Evolutionary conservation across 2,113 vertebrate species (phyloP).

Genomic region (Perca flavescens): DNA sequence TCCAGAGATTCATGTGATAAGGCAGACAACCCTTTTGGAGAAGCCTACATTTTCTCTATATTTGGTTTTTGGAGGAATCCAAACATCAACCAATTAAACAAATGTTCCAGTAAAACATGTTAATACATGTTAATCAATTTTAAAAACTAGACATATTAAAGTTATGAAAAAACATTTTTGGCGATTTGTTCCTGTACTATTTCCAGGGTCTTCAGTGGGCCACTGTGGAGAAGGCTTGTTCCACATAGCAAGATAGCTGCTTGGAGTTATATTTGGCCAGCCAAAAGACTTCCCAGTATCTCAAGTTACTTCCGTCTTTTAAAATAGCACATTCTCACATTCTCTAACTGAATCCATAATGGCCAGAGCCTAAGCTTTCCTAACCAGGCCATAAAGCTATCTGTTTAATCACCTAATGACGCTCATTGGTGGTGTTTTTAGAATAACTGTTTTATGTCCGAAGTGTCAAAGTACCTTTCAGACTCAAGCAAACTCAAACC

Average conservation of each 20-base stretch:
- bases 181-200: too few relatives aligned
- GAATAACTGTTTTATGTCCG: not conserved
- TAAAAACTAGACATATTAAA: too few relatives aligned
- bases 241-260: conserved; percentile 58
- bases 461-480: conserved; percentile 1
- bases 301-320: conserved; percentile 81
- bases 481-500: not conserved
- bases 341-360: conserved; percentile 55
- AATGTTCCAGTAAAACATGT: too few relatives aligned
- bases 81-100: too few relatives aligned
- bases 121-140: too few relatives aligned
- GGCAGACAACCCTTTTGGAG: too few relatives aligned
- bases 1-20: too few relatives aligned
- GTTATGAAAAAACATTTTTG: too few relatives aligned
- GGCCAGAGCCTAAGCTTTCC: conserved; percentile 22
- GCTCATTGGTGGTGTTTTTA: not conserved
- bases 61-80: too few relatives aligned
- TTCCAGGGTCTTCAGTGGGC: not conserved
- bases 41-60: too few relatives aligned
- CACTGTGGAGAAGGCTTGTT: conserved; percentile 13
- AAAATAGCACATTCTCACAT: conserved; percentile 81
- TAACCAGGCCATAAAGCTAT: conserved; percentile 6
- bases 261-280: conserved; percentile 70
- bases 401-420: conserved; percentile 22
- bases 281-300: conserved; percentile 70